phyloP scores from a whole-genome alignment of 1,140 invertebrate species.

The Scaptomyza graminum region DNA sequence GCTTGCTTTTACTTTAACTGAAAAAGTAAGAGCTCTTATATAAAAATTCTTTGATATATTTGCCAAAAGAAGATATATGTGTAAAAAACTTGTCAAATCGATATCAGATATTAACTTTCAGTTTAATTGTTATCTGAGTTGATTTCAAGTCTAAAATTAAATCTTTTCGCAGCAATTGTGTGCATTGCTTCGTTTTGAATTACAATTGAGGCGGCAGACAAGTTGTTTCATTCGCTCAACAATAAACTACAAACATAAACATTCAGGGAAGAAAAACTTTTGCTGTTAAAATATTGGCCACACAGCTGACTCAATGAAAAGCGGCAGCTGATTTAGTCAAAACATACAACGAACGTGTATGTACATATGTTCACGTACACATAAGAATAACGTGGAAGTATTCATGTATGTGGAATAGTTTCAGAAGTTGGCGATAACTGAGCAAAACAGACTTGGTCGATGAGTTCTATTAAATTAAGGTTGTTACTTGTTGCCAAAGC shows the following conservation, averaged over 20 bases:
- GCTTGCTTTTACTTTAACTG: neutral
- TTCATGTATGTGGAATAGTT: neutral
- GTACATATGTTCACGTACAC: neutral
- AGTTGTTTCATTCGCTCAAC: neutral
- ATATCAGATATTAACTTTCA: neutral
- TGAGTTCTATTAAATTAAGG: neutral
- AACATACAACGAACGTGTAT: neutral
- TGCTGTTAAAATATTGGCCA: slow-evolving; percentile 22
- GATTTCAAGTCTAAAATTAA: neutral
- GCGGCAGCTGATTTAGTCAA: slow-evolving; percentile 35
- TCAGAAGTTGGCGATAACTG: slow-evolving; percentile 26
- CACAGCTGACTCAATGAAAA: slow-evolving; percentile 39
- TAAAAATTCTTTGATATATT: no score
- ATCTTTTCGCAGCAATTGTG: neutral
- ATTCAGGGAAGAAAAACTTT: slow-evolving; percentile 25
- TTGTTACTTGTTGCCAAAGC: slow-evolving; percentile 17
- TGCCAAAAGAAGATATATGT: no score
- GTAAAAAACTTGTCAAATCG: no score
- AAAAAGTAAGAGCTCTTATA: neutral
- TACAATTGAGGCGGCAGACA: slow-evolving; percentile 5
- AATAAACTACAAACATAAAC: neutral
- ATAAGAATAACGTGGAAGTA: neutral
- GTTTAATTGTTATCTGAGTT: neutral
- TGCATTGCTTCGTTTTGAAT: neutral
- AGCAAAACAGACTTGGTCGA: slow-evolving; percentile 18